Evolutionary conservation across 2,113 vertebrate genomes (phyloP).

Genomic region (Notothenia rossii): DNA sequence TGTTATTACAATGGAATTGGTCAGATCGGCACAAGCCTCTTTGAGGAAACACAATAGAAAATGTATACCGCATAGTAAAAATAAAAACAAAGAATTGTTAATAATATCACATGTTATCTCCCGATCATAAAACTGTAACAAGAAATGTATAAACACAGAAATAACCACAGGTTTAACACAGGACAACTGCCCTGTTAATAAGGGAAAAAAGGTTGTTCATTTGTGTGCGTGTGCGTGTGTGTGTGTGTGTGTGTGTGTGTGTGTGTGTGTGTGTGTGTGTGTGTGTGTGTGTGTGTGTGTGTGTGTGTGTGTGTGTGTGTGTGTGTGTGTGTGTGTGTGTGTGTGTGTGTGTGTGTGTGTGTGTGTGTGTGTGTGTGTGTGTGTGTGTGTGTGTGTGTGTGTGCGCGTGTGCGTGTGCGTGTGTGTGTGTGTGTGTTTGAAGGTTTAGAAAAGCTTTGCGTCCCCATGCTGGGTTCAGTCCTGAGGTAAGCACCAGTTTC

Average conservation of each 20-base stretch:
- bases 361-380: slow-evolving; percentile 41
- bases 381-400: slow-evolving; percentile 46
- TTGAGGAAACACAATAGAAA: slow-evolving; percentile 68
- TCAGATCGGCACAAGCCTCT: slow-evolving; percentile 65
- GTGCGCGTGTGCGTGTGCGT: slow-evolving; percentile 27
- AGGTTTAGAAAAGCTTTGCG: slow-evolving; percentile 76
- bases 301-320: slow-evolving; percentile 32
- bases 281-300: slow-evolving; percentile 45
- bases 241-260: background rate
- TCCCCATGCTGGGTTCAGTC: slow-evolving; percentile 82
- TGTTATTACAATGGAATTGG: slow-evolving; percentile 49
- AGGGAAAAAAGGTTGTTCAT: slow-evolving; percentile 45
- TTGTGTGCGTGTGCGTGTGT: slow-evolving; percentile 42
- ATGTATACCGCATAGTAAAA: slow-evolving; percentile 69
- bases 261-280: slow-evolving; percentile 39
- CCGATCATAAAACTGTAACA: slow-evolving; percentile 65
- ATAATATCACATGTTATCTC: slow-evolving; percentile 74
- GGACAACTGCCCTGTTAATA: slow-evolving; percentile 60
- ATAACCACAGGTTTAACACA: slow-evolving; percentile 84
- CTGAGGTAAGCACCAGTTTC: slow-evolving; percentile 87
- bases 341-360: background rate
- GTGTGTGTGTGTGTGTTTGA: background rate
- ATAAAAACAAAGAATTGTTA: slow-evolving; percentile 66
- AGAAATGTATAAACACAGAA: slow-evolving; percentile 76
- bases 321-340: background rate